A percentile compares a stretch with the other conserved stretches of the same genome.
Conservation (phyloP, 2,113 vertebrate species). For the Canis aureus region DNA sequence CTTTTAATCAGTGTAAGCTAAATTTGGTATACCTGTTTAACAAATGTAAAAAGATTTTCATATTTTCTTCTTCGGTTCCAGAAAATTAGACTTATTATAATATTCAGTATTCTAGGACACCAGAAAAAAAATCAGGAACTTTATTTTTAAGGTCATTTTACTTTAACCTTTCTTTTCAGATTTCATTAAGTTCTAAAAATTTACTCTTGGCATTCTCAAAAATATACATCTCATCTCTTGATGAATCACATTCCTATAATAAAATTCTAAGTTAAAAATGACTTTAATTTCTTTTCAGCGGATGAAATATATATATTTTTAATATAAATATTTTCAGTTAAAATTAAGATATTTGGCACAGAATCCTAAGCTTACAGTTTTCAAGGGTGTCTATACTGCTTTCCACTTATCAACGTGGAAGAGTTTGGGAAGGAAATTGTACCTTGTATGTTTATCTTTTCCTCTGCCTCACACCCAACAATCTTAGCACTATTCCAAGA, state of each 20-base stretch:
- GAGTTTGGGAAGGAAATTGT: not conserved
- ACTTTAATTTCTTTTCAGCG: slow-evolving; percentile 35
- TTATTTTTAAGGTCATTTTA: slow-evolving; percentile 55
- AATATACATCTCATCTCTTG: slow-evolving; percentile 15
- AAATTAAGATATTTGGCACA: slow-evolving; percentile 64
- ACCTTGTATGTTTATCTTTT: not conserved
- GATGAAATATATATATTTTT: not conserved
- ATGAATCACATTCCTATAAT: slow-evolving; percentile 56
- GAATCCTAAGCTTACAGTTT: not conserved
- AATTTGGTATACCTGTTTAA: slow-evolving; percentile 55
- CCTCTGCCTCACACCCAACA: not conserved
- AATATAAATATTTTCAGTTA: slow-evolving; percentile 56
- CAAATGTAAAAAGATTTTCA: slow-evolving; percentile 27
- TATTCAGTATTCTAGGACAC: slow-evolving; percentile 6
- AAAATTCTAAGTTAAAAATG: slow-evolving; percentile 20
- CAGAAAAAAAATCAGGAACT: slow-evolving; percentile 51
- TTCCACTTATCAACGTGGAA: not conserved
- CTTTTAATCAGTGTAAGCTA: not conserved
- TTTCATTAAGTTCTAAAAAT: slow-evolving; percentile 20
- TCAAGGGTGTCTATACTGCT: not conserved
- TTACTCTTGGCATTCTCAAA: slow-evolving; percentile 21
- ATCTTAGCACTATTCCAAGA: not conserved
- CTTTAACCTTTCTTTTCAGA: not conserved
- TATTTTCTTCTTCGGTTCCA: slow-evolving; percentile 33
- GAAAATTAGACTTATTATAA: not conserved